Evolutionary conservation across 2,888 invertebrate genomes (phyloP).

Genomic region (Aricia artaxerxes): DNA sequence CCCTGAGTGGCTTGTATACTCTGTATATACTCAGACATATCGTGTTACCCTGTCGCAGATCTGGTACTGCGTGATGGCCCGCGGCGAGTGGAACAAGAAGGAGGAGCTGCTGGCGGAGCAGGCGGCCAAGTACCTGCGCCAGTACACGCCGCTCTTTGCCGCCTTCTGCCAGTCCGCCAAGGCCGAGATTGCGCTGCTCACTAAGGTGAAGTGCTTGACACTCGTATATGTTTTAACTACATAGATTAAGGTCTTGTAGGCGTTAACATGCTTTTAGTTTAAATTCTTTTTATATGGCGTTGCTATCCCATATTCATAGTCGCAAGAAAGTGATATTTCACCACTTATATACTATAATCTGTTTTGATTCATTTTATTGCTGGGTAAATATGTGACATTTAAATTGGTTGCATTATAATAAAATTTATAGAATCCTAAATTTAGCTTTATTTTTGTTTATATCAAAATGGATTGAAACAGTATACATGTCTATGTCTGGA

Average conservation of each 20-base stretch:
- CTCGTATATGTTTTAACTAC: neutral
- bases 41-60: slow-evolving; percentile 75
- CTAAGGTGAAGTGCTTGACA: slow-evolving; percentile 76
- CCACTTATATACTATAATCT: too few species aligned
- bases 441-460: too few species aligned
- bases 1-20: neutral
- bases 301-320: too few species aligned
- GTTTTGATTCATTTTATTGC: too few species aligned
- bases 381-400: too few species aligned
- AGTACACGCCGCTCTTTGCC: slow-evolving; percentile 91
- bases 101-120: slow-evolving; percentile 98
- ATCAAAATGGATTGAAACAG: neutral
- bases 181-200: slow-evolving; percentile 92
- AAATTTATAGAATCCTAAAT: too few species aligned
- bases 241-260: too few species aligned
- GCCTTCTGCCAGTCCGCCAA: slow-evolving; percentile 92
- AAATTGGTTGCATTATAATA: too few species aligned
- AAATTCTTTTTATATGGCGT: too few species aligned
- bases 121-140: slow-evolving; percentile 93
- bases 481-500: neutral
- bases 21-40: neutral
- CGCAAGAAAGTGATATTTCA: too few species aligned
- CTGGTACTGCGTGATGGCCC: slow-evolving; percentile 97
- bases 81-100: slow-evolving; percentile 99
- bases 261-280: too few species aligned